A percentile compares a stretch with the other conserved stretches of the same genome.
These are phyloP conservation scores for Peribatodes rhomboidaria DNA, from an alignment of 2,888 invertebrate species.

Conservation along the genomic window DNA sequence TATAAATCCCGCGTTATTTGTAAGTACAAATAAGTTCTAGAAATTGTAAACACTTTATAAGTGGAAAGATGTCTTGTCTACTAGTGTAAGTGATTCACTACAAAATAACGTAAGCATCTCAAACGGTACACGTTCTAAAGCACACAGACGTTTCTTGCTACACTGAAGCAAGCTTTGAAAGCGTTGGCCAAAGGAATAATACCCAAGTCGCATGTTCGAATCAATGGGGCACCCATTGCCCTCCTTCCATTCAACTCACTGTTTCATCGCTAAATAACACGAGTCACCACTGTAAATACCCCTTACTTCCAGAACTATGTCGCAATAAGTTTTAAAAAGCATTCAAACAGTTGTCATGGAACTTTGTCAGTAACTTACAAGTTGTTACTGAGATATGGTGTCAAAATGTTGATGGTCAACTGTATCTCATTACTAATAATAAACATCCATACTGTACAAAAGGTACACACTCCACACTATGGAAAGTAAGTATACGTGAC, in stretches of 20 bases:
- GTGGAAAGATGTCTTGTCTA: background rate
- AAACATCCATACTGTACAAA: slow-evolving; percentile 58
- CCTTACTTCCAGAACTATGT: slow-evolving; percentile 22
- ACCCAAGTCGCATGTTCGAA: slow-evolving; percentile 21
- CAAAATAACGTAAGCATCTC: slow-evolving; percentile 1
- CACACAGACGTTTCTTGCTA: slow-evolving; percentile 1
- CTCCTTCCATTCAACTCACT: slow-evolving; percentile 39
- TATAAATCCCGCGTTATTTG: too few relatives aligned
- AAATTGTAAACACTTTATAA: too few relatives aligned
- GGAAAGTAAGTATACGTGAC: slow-evolving; percentile 60
- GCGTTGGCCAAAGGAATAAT: slow-evolving; percentile 27
- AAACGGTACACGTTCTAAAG: slow-evolving; percentile 13
- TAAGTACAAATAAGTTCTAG: too few relatives aligned
- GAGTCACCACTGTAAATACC: slow-evolving; percentile 24
- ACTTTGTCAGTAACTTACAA: background rate
- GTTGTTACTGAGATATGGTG: slow-evolving; percentile 11
- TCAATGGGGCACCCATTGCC: slow-evolving; percentile 43
- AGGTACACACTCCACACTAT: slow-evolving; percentile 49
- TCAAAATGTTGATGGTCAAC: slow-evolving; percentile 8
- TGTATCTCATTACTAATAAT: slow-evolving; percentile 56
- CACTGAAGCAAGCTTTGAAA: slow-evolving; percentile 22
- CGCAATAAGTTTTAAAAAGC: slow-evolving; percentile 2
- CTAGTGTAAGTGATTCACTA: background rate
- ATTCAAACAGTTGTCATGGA: background rate
- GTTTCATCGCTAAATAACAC: slow-evolving; percentile 35